These are phyloP conservation scores for Gyps fulvus DNA, from an alignment of 2,113 vertebrate species.

Conservation along the genomic window DNA sequence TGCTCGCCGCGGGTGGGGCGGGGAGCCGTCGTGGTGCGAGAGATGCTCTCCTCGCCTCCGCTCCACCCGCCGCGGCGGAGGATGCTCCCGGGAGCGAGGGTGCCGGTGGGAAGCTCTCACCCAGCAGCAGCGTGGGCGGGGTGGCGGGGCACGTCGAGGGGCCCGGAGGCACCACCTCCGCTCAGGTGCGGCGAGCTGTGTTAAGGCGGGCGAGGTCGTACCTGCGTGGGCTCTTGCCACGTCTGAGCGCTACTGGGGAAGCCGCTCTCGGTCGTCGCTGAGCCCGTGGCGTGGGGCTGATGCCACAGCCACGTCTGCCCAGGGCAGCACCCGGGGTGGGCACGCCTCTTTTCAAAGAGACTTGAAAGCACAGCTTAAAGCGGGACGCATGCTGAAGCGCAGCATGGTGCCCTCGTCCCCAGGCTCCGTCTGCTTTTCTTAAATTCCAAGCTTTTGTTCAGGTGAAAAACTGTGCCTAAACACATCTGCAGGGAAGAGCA, in stretches of 20 bases:
- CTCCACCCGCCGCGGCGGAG: too few species aligned
- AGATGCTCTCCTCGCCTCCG: not conserved
- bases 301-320: not conserved
- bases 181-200: not conserved
- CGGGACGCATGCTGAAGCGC: not conserved
- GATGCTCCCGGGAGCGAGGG: not conserved
- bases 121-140: accelerated
- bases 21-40: accelerated
- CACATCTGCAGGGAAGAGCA: not conserved
- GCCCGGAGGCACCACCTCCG: not conserved
- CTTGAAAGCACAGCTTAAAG: not conserved
- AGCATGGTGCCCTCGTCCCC: accelerated
- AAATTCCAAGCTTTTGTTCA: not conserved
- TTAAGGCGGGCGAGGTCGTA: too few species aligned
- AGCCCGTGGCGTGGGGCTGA: accelerated
- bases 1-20: too few species aligned
- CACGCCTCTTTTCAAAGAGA: not conserved
- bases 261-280: accelerated
- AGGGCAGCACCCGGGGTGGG: not conserved
- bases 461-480: not conserved
- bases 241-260: accelerated
- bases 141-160: too few species aligned
- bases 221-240: accelerated
- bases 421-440: not conserved
- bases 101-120: accelerated